These are phyloP conservation scores for Coptotermes formosanus DNA, from an alignment of 1,140 invertebrate genomes.

Conservation along the genomic window DNA sequence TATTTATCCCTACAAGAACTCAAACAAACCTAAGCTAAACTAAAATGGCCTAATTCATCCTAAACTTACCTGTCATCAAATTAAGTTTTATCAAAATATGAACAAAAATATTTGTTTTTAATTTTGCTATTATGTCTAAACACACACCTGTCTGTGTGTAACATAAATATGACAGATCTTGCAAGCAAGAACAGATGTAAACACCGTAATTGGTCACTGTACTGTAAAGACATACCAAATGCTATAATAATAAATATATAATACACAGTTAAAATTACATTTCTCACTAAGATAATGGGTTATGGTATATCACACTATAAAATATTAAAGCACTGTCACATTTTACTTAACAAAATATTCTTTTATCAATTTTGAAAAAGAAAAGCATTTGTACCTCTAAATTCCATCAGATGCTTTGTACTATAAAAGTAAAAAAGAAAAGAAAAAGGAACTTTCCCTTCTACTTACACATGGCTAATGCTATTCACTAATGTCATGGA, in stretches of 20 bases:
- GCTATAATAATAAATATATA: neutral
- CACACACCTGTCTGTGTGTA: no score
- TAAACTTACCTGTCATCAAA: no score
- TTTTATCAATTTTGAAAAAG: conserved; percentile 1
- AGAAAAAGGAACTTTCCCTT: neutral
- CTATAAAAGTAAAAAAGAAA: neutral
- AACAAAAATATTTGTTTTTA: no score
- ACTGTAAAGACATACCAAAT: no score
- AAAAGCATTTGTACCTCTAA: conserved; percentile 4
- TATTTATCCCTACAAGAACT: no score
- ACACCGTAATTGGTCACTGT: no score
- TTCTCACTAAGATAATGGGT: neutral
- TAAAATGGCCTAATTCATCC: no score
- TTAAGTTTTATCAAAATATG: no score
- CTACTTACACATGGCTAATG: neutral
- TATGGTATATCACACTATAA: neutral
- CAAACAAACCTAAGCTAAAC: no score
- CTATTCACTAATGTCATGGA: neutral
- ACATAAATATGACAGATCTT: no score
- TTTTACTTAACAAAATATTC: neutral
- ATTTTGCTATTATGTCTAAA: no score
- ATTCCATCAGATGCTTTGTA: conserved; percentile 7
- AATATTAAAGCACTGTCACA: neutral
- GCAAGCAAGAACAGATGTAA: no score
- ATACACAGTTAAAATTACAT: neutral